These are phyloP conservation scores for Galeopterus variegatus DNA, from an alignment of 2,113 vertebrate species.

Conservation along the genomic window DNA sequence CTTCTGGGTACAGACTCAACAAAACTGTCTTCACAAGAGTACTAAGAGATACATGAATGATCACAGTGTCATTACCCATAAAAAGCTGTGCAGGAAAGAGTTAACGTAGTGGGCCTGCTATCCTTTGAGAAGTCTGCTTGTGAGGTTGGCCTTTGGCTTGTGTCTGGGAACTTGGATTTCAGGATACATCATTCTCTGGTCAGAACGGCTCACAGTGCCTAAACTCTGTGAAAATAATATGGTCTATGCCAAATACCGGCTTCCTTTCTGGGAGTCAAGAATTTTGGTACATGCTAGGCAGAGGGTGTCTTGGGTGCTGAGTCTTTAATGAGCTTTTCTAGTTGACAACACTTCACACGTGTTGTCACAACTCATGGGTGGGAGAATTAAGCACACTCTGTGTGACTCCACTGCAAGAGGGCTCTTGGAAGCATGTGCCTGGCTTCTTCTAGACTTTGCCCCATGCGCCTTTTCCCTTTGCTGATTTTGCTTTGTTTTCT, in stretches of 20 bases:
- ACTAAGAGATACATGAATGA: neutral
- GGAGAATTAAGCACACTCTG: too few species aligned
- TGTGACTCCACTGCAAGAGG: too few species aligned
- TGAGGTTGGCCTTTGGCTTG: neutral
- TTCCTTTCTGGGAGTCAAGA: neutral
- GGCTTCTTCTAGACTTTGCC: too few species aligned
- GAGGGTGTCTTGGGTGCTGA: too few species aligned
- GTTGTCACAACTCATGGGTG: too few species aligned
- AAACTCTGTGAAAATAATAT: neutral
- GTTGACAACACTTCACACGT: too few species aligned
- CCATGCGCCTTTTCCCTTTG: too few species aligned
- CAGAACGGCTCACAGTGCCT: neutral
- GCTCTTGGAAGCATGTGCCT: too few species aligned
- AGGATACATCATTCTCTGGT: neutral
- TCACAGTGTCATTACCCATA: neutral
- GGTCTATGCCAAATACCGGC: neutral
- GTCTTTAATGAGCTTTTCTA: too few species aligned
- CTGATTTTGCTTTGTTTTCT: too few species aligned
- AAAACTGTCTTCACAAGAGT: neutral
- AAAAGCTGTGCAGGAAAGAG: neutral
- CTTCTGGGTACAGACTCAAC: neutral
- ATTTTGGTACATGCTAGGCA: too few species aligned
- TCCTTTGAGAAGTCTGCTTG: neutral
- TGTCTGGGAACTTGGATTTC: neutral
- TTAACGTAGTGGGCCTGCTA: neutral